Evolutionary conservation across 1,140 invertebrate genomes (phyloP).

Genomic region (Bombus cullumanus): DNA sequence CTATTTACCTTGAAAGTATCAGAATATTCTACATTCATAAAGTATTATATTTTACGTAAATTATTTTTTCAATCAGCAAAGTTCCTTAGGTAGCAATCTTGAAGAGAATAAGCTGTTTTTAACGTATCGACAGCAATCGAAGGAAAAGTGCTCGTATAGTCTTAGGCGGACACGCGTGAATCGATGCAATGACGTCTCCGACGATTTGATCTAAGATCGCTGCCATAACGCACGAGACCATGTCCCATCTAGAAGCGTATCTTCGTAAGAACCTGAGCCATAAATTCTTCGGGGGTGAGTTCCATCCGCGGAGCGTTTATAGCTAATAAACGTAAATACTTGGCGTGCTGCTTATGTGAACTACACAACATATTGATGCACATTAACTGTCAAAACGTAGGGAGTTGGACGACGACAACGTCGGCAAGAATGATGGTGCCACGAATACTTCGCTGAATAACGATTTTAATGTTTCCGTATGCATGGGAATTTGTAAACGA

Average conservation of each 20-base stretch:
- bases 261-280: constrained; percentile 37
- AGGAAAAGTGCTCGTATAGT: too few species aligned
- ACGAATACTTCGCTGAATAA: constrained; percentile 39
- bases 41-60: too few species aligned
- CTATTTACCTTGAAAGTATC: too few species aligned
- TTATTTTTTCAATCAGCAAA: too few species aligned
- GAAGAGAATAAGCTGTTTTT: too few species aligned
- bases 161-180: too few species aligned
- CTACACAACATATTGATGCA: constrained; percentile 55
- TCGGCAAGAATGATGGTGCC: constrained; percentile 5
- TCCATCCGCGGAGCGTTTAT: constrained; percentile 57
- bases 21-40: too few species aligned
- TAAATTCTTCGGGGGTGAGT: constrained; percentile 53
- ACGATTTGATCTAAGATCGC: too few species aligned
- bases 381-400: constrained; percentile 56
- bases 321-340: constrained; percentile 70
- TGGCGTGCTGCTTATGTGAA: constrained; percentile 57
- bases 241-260: constrained; percentile 35
- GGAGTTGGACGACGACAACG: neutral
- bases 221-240: constrained; percentile 32
- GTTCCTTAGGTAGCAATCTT: too few species aligned
- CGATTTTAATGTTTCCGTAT: constrained; percentile 51
- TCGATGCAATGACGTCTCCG: too few species aligned
- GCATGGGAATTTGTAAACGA: constrained; percentile 17
- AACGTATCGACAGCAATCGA: too few species aligned